Conservation (phyloP, 2,113 vertebrate genomes). For the Pygoscelis antarcticus region DNA sequence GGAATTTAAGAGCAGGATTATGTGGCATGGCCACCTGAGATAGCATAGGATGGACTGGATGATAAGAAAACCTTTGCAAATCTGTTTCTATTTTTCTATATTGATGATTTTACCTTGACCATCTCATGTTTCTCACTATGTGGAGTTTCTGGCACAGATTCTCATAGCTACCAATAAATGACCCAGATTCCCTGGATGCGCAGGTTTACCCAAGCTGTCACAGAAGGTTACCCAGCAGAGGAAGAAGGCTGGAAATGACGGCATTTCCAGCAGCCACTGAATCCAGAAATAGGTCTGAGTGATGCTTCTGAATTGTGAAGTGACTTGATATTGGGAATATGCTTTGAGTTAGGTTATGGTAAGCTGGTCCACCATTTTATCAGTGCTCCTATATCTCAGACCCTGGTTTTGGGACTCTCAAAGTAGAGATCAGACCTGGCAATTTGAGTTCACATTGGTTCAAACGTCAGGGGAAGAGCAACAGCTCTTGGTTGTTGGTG, state of each 20-base stretch:
- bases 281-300: neutral
- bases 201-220: constrained; percentile 14
- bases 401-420: neutral
- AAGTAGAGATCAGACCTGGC: neutral
- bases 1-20: neutral
- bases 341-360: neutral
- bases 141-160: neutral
- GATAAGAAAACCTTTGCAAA: neutral
- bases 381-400: neutral
- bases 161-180: neutral
- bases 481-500: neutral
- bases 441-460: neutral
- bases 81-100: neutral
- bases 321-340: neutral
- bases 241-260: neutral
- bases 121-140: neutral
- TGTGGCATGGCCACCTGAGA: neutral
- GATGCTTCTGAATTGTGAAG: neutral
- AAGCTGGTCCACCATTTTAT: neutral
- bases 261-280: neutral
- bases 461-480: neutral
- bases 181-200: neutral
- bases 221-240: neutral
- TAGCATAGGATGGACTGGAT: neutral
- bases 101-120: neutral